Evolutionary conservation across 1,140 invertebrate genomes (phyloP), one percentile per base, ranked within the genome.

Genomic region (Bombus impatiens): DNA sequence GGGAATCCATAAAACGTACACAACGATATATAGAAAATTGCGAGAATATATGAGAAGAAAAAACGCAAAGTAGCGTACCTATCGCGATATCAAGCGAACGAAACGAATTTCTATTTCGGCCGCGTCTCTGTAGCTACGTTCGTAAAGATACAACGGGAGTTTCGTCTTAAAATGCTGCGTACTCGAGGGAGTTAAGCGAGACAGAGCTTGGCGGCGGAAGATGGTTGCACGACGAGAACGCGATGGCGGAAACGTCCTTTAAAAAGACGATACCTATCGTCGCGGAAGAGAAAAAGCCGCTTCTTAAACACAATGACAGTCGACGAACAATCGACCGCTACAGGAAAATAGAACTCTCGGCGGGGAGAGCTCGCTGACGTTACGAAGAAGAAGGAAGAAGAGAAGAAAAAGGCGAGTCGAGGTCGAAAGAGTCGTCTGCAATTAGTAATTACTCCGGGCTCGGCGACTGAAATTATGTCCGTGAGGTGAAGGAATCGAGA

Each of bases 391-490:
- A 53, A 25, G 28, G 25, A 53, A 32, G 10, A 15, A 1, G 53
- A 28, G 37, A 4, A 40, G 53, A 22, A 15, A 82, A 57, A 44
- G 80, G 42, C 15, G 5, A 28, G 65, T 67, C 53, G 68, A 70
- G 59, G 80, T 82, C 80, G 70, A 76, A 82, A 75, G 62, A 82
- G 59, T 82, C 85, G 80, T 12, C 25, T 68, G 80, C 85, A 86
- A 83, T 86, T 86, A 86, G 85, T 57, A 86, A 86, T 83, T 86
- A 86, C 74, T 22, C 5, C 65, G 80, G 12, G 12, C 72, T n/a
- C n/a, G 35, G 47, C 47, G 47, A 44, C 67, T 82, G 80, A 47
- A 83, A 86, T 86, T 86, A 82, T 42, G 72, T 76, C 62, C 57
- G 74, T 57, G 47, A 65, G 22, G 71, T 8, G 42, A 82, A 82